Percentiles rank a stretch among this genome's conserved stretches.
These are phyloP conservation scores for Todus mexicanus DNA, from an alignment of 2,797 vertebrate species.

Conservation along the genomic window DNA sequence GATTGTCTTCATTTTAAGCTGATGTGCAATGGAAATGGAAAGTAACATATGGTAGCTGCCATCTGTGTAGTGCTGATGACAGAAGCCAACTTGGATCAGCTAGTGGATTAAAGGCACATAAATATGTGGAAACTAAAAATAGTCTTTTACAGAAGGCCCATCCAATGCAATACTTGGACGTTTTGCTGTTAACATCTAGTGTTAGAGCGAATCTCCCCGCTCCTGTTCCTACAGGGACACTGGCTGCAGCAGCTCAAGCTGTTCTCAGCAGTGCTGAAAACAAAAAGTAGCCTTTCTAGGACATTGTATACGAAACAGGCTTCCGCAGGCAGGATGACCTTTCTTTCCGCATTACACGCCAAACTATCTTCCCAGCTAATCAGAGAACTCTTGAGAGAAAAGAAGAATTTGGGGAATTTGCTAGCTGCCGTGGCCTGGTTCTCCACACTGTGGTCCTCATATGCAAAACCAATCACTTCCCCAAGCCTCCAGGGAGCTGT, in stretches of 20 bases:
- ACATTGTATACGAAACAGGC: conserved; percentile 36
- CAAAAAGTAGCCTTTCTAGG: conserved; percentile 61
- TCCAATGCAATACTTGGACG: background rate
- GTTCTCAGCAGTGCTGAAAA: background rate
- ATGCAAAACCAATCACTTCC: conserved; percentile 26
- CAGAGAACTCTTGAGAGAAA: conserved; percentile 66
- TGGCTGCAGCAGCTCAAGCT: background rate
- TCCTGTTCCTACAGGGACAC: background rate
- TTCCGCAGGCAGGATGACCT: conserved; percentile 66
- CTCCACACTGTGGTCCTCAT: conserved; percentile 11
- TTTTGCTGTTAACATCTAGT: background rate
- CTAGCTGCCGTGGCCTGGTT: conserved; percentile 25
- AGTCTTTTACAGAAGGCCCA: conserved; percentile 6
- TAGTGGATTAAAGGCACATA: conserved; percentile 49
- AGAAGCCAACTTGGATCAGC: conserved; percentile 51
- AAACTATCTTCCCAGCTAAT: conserved; percentile 72
- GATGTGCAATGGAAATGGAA: conserved; percentile 45
- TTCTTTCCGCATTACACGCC: conserved; percentile 51
- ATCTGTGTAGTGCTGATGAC: conserved; percentile 41
- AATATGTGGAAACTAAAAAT: conserved; percentile 43
- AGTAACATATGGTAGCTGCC: conserved; percentile 46
- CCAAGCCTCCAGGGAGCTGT: background rate
- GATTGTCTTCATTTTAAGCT: conserved; percentile 5
- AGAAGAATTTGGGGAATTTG: conserved; percentile 70
- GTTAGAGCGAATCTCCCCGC: background rate